Evolutionary conservation across 1,140 invertebrate species (phyloP).

Genomic region (Pseudomyrmex sp.): DNA sequence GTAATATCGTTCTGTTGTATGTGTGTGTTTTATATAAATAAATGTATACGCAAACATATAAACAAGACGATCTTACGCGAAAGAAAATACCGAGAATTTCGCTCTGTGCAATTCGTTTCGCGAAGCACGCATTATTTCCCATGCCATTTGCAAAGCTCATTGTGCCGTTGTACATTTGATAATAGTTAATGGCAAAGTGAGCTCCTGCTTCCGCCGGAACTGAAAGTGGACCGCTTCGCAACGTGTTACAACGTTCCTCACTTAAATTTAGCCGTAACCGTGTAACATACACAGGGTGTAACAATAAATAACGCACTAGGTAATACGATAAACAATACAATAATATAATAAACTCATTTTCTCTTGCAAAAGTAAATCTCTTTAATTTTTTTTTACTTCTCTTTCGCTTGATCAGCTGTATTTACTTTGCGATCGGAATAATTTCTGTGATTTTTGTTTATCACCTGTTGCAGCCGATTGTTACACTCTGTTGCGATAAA

Average conservation of each 20-base stretch:
- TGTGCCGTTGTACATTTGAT: conserved; percentile 29
- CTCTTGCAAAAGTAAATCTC: background rate
- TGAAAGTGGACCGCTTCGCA: conserved; percentile 66
- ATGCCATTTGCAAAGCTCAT: conserved; percentile 32
- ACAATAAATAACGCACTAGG: background rate
- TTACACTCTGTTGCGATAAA: background rate
- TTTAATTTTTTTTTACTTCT: background rate
- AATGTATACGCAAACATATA: too few species aligned
- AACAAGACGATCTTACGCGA: too few species aligned
- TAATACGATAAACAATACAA: too few species aligned
- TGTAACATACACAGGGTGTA: background rate
- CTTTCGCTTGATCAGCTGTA: background rate
- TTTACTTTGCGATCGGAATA: background rate
- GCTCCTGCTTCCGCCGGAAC: conserved; percentile 67
- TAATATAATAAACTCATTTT: conserved; percentile 1
- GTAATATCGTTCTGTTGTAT: conserved; percentile 10
- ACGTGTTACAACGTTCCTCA: conserved; percentile 40
- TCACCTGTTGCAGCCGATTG: background rate
- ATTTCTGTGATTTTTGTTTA: background rate
- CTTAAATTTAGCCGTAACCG: conserved; percentile 51
- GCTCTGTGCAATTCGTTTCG: background rate
- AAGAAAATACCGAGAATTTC: too few species aligned
- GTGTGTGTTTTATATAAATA: too few species aligned
- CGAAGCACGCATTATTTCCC: conserved; percentile 50
- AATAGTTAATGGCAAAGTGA: conserved; percentile 54